phyloP scores from a whole-genome alignment of 2,888 invertebrate genomes.

The Andricus curvator region DNA sequence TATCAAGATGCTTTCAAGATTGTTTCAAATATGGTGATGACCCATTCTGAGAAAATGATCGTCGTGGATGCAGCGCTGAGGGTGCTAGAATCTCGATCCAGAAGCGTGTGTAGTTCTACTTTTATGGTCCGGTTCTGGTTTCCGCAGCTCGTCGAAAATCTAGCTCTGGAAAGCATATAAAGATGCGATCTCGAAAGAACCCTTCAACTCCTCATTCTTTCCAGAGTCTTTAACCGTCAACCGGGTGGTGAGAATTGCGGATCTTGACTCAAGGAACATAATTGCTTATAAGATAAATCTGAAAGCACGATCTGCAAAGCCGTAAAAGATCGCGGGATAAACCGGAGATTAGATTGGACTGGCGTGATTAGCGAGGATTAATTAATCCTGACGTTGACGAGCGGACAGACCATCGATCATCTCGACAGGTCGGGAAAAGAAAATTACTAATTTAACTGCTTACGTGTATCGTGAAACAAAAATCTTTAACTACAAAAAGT shows the following conservation, averaged over 20 bases:
- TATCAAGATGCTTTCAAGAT: conserved; percentile 54
- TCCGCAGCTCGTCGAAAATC: conserved; percentile 48
- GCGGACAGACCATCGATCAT: conserved; percentile 24
- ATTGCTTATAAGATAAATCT: conserved; percentile 4
- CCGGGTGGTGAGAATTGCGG: conserved; percentile 1
- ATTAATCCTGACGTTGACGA: conserved; percentile 37
- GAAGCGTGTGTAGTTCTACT: conserved; percentile 50
- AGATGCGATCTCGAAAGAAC: conserved; percentile 47
- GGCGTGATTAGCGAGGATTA: conserved; percentile 39
- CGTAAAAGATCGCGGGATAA: conserved; percentile 27
- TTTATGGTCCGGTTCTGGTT: conserved; percentile 54
- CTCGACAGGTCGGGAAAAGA: conserved; percentile 21
- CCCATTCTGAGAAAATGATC: conserved; percentile 58
- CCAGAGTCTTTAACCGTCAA: conserved; percentile 28
- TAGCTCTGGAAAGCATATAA: conserved; percentile 52
- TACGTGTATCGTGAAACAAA: conserved; percentile 26
- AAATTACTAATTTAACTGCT: conserved; percentile 13
- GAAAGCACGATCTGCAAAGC: conserved; percentile 10
- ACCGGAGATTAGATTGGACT: conserved; percentile 24
- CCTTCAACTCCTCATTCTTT: conserved; percentile 3
- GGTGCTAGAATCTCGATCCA: conserved; percentile 58
- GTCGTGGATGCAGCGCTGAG: conserved; percentile 41
- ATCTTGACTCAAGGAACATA: conserved; percentile 21
- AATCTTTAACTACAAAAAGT: not conserved
- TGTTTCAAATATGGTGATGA: conserved; percentile 51